Percentiles rank a stretch among this genome's conserved stretches.
Conservation (phyloP, 2,797 vertebrate species). For the Xiphophorus birchmanni region DNA sequence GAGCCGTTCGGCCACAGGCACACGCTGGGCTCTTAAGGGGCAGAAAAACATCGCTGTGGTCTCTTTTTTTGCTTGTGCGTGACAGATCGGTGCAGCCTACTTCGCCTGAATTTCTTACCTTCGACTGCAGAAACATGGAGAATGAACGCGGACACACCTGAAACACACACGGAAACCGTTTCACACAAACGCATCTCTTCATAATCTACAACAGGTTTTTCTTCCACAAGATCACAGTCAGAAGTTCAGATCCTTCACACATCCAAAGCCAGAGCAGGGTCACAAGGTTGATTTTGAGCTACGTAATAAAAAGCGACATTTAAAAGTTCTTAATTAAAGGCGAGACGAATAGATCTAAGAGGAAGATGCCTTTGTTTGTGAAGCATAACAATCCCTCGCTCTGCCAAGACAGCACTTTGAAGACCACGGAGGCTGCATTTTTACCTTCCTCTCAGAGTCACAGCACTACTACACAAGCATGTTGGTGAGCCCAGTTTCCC, state of each 20-base stretch:
- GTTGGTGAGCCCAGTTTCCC: conserved; percentile 46
- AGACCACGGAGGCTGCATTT: conserved; percentile 15
- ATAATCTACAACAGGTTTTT: conserved; percentile 14
- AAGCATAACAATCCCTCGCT: conserved; percentile 10
- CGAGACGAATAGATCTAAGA: conserved; percentile 6
- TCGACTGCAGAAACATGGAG: conserved; percentile 27
- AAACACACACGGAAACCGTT: conserved; percentile 48
- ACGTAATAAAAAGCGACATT: conserved; percentile 23
- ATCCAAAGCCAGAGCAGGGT: conserved; percentile 29
- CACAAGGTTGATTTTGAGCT: conserved; percentile 7
- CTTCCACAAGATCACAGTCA: conserved; percentile 14
- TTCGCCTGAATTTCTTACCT: conserved; percentile 47
- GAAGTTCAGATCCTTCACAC: conserved; percentile 34
- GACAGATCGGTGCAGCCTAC: background rate
- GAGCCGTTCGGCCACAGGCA: conserved; percentile 61
- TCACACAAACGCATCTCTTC: conserved; percentile 22
- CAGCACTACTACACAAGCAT: conserved; percentile 28
- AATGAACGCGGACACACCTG: conserved; percentile 57
- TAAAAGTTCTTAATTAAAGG: conserved; percentile 6
- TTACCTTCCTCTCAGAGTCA: conserved; percentile 16
- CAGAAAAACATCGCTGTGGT: conserved; percentile 2
- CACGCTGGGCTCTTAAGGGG: conserved; percentile 53
- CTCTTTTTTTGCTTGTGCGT: background rate
- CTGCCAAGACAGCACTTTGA: conserved; percentile 8
- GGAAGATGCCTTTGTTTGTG: background rate